Conservation (phyloP, 2,113 vertebrate genomes). For the Polypterus senegalus region DNA sequence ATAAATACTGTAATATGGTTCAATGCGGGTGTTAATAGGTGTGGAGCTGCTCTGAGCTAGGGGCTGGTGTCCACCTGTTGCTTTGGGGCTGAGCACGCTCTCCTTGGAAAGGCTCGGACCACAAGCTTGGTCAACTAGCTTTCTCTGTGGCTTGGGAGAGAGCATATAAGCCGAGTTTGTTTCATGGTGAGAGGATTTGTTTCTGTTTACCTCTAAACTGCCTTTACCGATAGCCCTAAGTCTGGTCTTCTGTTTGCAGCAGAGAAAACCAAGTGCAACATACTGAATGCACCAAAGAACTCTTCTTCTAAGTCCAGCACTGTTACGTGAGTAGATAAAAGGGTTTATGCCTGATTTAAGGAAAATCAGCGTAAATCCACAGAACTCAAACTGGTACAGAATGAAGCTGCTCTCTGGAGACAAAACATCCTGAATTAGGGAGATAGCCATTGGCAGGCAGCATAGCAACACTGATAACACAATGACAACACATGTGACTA, state of each 20-base stretch:
- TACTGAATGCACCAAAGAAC: constrained; percentile 75
- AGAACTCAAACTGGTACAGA: constrained; percentile 86
- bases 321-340: constrained; percentile 92
- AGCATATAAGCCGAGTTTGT: constrained; percentile 87
- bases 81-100: constrained; percentile 61
- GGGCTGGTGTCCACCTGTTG: constrained; percentile 52
- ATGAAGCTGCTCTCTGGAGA: constrained; percentile 58
- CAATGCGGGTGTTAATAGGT: constrained; percentile 82
- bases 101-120: constrained; percentile 80
- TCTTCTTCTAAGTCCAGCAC: constrained; percentile 72
- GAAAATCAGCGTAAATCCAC: constrained; percentile 84
- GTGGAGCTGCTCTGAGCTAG: constrained; percentile 78
- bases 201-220: constrained; percentile 82
- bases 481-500: constrained; percentile 79
- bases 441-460: constrained; percentile 80
- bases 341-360: constrained; percentile 92
- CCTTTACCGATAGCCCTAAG: constrained; percentile 82
- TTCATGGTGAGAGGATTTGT: constrained; percentile 92
- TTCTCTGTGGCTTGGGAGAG: constrained; percentile 80
- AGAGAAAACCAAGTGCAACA: constrained; percentile 59
- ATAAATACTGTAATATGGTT: constrained; percentile 92
- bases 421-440: constrained; percentile 69
- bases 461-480: constrained; percentile 81
- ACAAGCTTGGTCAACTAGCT: constrained; percentile 79
- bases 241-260: constrained; percentile 83